Base-by-base conservation (phyloP, 2,888 invertebrate species). In the Zygaena filipendulae region DNA sequence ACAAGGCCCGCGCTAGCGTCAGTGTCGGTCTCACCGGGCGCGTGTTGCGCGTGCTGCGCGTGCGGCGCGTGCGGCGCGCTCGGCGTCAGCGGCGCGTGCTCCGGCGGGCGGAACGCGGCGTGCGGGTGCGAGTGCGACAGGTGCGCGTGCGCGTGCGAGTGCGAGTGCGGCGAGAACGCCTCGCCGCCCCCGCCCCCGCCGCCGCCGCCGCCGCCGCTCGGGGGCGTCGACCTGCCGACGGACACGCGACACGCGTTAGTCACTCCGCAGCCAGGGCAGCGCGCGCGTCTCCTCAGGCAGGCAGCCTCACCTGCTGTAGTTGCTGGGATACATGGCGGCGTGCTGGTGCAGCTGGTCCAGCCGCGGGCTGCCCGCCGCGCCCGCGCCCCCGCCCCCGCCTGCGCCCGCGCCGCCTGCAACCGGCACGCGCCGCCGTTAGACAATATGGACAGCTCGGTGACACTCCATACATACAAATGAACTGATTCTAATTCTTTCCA, bases 271-370 rank as follows among this genome's bases (percentile, higher is more conserved):
- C n/a, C n/a, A n/a, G n/a, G 9, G 3, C 10, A 23, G 7, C 8
- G n/a, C 9, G 4, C 22, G 7, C 8, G 13, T 16, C 8, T 21
- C n/a, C n/a, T n/a, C n/a, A n/a, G n/a, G n/a, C n/a, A n/a, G n/a
- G n/a, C n/a, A n/a, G n/a, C n/a, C 44, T 46, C n/a, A 75, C 80
- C 80, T 69, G 55, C 66, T 74, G 40, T 59, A 80, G 48, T 71
- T 71, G 51, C 55, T 70, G 41, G 74, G 69, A 43, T 75, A 79
- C 70, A 79, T 72, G 51, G 69, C 57, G 42, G 68, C 62, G 44
- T 77, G 79, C 39, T 68, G 67, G 41, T 79, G 68, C 40, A 74
- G 40, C 57, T 68, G 63, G 54, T 72, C 71, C 54, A 70, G 48
- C 50, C 74, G 62, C n/a, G 79, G 70, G 41, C 72, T 74, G 29